Percentiles rank a stretch among this genome's conserved stretches.
phyloP scores from a whole-genome alignment of 2,797 vertebrate species.

The Malurus leucopterus region DNA sequence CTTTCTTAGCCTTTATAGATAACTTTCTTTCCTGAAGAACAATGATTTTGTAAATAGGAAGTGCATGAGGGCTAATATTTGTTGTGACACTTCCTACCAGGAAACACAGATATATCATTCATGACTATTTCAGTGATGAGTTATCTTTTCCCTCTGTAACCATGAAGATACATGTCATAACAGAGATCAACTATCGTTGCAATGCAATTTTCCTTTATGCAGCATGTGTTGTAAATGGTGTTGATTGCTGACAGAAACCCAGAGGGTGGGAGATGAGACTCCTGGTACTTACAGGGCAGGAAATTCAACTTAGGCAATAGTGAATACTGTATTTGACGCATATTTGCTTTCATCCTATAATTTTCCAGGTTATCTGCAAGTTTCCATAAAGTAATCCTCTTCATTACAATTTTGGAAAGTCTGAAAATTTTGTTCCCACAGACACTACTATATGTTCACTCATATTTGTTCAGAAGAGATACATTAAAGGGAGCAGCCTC shows the following conservation, averaged over 20 bases:
- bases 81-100: constrained; percentile 56
- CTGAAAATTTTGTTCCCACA: background rate
- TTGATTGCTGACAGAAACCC: constrained; percentile 52
- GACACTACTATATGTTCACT: background rate
- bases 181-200: constrained; percentile 57
- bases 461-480: background rate
- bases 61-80: constrained; percentile 8
- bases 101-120: constrained; percentile 26
- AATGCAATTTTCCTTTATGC: constrained; percentile 41
- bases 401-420: background rate
- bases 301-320: background rate
- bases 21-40: constrained; percentile 1
- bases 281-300: background rate
- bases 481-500: background rate
- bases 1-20: constrained; percentile 2
- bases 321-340: background rate
- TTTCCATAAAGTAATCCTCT: background rate
- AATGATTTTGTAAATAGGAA: background rate
- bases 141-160: constrained; percentile 27
- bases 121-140: constrained; percentile 49
- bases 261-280: constrained; percentile 14
- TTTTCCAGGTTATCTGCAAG: background rate
- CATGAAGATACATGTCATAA: constrained; percentile 67
- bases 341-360: background rate
- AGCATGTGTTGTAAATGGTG: constrained; percentile 33